Conservation (phyloP, 2,113 vertebrate genomes). For the Pantherophis guttatus region DNA sequence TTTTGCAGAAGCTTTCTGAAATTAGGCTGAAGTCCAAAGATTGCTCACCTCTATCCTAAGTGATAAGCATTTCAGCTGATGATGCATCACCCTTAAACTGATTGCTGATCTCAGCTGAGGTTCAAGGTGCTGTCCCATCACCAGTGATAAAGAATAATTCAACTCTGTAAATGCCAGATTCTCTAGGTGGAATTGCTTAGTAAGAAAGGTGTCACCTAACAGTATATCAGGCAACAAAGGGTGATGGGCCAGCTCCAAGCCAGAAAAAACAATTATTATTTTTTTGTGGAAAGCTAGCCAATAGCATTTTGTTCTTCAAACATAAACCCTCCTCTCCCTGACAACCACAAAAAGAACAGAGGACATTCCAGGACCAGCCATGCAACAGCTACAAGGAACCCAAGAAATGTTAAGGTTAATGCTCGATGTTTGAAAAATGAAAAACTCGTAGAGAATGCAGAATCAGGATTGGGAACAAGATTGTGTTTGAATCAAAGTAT, state of each 20-base stretch:
- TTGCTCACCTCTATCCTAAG: background rate
- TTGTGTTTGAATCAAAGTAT: background rate
- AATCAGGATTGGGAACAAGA: background rate
- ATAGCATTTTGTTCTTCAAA: background rate
- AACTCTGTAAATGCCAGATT: background rate
- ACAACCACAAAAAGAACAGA: background rate
- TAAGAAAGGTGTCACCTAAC: background rate
- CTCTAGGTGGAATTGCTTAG: background rate
- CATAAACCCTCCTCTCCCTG: background rate
- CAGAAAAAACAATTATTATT: background rate
- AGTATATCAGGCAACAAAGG: background rate
- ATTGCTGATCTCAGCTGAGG: background rate
- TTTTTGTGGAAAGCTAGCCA: background rate
- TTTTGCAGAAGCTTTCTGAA: background rate
- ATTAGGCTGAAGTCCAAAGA: background rate
- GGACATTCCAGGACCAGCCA: background rate
- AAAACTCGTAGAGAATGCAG: background rate
- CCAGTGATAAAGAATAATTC: background rate
- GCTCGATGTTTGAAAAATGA: background rate
- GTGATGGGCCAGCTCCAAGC: background rate
- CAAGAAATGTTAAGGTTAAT: background rate
- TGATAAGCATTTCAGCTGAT: background rate
- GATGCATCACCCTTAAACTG: background rate
- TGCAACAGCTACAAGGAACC: background rate
- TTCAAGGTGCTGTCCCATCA: background rate